These are phyloP conservation scores for Agrilus planipennis DNA, from an alignment of 1,140 invertebrate genomes.

Conservation along the genomic window DNA sequence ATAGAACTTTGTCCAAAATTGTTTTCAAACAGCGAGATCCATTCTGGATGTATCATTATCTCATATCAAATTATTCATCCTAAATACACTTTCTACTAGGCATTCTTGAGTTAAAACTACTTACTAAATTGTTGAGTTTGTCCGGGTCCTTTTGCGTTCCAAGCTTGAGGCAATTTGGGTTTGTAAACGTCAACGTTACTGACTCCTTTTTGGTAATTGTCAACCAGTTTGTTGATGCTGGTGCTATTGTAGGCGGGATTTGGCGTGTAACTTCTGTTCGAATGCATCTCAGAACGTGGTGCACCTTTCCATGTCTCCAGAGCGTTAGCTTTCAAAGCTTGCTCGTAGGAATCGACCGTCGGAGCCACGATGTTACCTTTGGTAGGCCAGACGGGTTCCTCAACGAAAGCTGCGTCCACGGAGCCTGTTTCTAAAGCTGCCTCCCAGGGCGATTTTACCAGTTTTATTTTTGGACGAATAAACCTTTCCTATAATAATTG, in stretches of 20 bases:
- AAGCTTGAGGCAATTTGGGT: constrained; percentile 40
- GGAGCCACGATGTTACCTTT: constrained; percentile 27
- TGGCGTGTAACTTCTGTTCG: constrained; percentile 24
- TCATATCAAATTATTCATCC: too few species aligned
- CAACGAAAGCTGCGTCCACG: constrained; percentile 54
- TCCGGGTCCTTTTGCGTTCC: constrained; percentile 32
- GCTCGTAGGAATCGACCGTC: constrained; percentile 30
- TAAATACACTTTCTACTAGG: too few species aligned
- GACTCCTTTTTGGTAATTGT: constrained; percentile 30
- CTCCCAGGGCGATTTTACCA: constrained; percentile 61
- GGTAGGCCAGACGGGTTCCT: constrained; percentile 28
- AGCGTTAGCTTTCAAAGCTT: constrained; percentile 24
- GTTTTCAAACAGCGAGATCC: too few species aligned
- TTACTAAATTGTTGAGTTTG: constrained; percentile 23
- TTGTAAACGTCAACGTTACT: constrained; percentile 36
- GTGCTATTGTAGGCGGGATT: constrained; percentile 33
- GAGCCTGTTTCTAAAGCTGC: constrained; percentile 58
- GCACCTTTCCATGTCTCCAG: constrained; percentile 25
- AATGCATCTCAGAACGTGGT: constrained; percentile 9
- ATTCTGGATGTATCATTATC: too few species aligned
- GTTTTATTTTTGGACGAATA: constrained; percentile 43
- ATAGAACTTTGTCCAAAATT: too few species aligned
- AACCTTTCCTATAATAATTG: constrained; percentile 41
- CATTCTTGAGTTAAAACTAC: constrained; percentile 4
- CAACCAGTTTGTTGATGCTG: constrained; percentile 32